Evolutionary conservation across 2,113 vertebrate species (phyloP).

Genomic region (human (Homo sapiens)): GRCh38 chr4:31567001-31567500

Average conservation of each 20-base stretch:
- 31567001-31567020: neutral
- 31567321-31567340: neutral
- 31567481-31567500: neutral
- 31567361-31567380: neutral
- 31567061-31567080: neutral
- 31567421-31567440: neutral
- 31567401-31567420: neutral
- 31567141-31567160: neutral
- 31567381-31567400: neutral
- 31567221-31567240: neutral
- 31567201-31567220: neutral
- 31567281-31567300: neutral
- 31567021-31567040: neutral
- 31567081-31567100: neutral
- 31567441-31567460: neutral
- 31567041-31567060: neutral
- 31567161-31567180: neutral
- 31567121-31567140: neutral
- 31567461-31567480: neutral
- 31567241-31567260: neutral
- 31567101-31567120: neutral
- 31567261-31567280: neutral
- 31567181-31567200: neutral
- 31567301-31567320: neutral
- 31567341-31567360: neutral